Evolutionary conservation across 2,888 invertebrate genomes (phyloP), one percentile per base, ranked within the genome.

Genomic region (Lissocephala sabroskyi): DNA sequence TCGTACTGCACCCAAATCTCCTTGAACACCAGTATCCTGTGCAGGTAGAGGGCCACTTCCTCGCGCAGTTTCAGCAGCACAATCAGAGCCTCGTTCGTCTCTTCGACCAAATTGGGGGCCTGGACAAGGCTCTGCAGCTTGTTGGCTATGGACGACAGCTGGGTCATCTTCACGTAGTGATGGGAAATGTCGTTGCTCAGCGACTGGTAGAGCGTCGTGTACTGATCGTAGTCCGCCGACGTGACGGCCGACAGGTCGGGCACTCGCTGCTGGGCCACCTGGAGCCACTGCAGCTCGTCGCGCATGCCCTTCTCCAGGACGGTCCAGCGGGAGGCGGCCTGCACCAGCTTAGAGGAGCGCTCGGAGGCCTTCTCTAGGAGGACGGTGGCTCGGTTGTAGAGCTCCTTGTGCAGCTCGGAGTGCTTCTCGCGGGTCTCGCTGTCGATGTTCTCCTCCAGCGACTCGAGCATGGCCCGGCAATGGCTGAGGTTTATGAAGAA

Each of bases 401-500:
- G 85, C 37, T 91, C 89, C 68, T 91, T 90, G 79, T 95, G 95
- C 14, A 95, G 82, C 10, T 88, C 87, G 0, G 91, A 88, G 80
- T 92, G 91, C 65, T 89, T 88, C 11, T 89, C 87, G 62, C 92
- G 88, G 0, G 95, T 94, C 82, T 94, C 94, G 29, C 87, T 87
- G 71, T 95, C 95, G 30, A 95, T 86, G 79, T 94, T 93, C 59
- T 91, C 91, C 83, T 94, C 94, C 17, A 95, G 84, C 0, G 94
- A 94, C 82, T 95, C 95, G 30, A 96, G 86, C 67, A 95, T 93
- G 9, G 92, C 93, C 64, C 93, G 88, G 74, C 95, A 95, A 62
- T 95, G 94, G 71, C 94, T 95, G 6, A 96, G 84, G 65, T 94
- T 95, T 0, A 94, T 92, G 78, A 95, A 95, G 86, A 95, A 95